Evolutionary conservation across 2,888 invertebrate species (phyloP), one percentile per base, ranked within the genome.

Genomic region (Perizoma affinitatum): DNA sequence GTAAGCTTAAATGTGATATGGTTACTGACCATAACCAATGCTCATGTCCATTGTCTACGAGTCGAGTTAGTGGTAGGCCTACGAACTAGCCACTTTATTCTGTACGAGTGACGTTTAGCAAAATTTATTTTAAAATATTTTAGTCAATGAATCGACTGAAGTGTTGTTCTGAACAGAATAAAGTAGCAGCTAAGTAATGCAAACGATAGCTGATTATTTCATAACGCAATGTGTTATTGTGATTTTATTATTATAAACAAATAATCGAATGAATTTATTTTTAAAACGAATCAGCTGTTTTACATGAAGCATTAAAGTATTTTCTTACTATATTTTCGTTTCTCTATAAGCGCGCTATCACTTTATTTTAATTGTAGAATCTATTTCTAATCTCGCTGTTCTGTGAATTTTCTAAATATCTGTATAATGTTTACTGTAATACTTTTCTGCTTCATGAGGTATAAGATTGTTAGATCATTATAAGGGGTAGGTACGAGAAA

Each of bases 241-340:
- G 83, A 82, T 76, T 83, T 84, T 82, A 86, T 84, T n/a, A n/a
- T n/a, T n/a, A 82, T 81, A 81, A 78, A 67, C 71, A 70, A 73
- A 73, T 73, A 75, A 69, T 65, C 77, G 72, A 73, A 76, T 72
- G 72, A 76, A 70, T 77, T 76, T 81, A 79, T 79, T 84, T 86
- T 81, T 77, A 78, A 76, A 78, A 79, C 80, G 79, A 78, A 79
- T 81, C 83, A 73, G 75, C 75, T 74, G 78, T 78, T 73, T 69
- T 74, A 82, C 89, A 90, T 90, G 90, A 90, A 90, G 90, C 90
- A 90, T 89, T 81, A 89, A 90, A 90, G 90, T 90, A 90, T 90
- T 87, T 81, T 78, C 77, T 35, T 50, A 61, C 40, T 64, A 34
- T 45, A 47, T 63, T 67, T 63, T 55, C n/a, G 40, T 60, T 65